A percentile compares a stretch with the other conserved stretches of the same genome.
These are phyloP conservation scores for Epizoanthus scotinus DNA, from an alignment of 92 coral and sea anemone species.

Conservation along the genomic window DNA sequence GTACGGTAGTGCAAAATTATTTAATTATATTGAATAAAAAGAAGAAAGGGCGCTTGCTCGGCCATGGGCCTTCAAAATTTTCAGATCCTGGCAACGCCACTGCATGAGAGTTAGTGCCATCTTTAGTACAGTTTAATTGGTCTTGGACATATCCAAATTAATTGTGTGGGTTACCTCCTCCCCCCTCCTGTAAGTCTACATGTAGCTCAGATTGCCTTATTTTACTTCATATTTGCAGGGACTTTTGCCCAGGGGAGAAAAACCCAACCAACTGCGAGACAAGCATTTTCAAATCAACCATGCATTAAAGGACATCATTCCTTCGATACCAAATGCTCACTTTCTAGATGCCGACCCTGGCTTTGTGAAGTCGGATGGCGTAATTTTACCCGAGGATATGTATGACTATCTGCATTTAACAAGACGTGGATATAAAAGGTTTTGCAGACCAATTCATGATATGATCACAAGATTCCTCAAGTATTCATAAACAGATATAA, in stretches of 20 bases:
- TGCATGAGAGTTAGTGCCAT: no score
- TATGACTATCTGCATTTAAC: constrained; percentile 88
- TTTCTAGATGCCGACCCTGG: constrained; percentile 95
- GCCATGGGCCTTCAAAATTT: no score
- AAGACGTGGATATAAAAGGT: constrained; percentile 74
- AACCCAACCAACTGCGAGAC: constrained; percentile 89
- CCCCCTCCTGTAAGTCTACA: no score
- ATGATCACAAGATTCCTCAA: constrained; percentile 77
- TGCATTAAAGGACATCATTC: constrained; percentile 63
- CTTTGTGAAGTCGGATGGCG: constrained; percentile 80
- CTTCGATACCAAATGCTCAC: constrained; percentile 76
- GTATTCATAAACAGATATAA: constrained; percentile 43
- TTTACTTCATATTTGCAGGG: constrained; percentile 53
- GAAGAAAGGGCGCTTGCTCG: no score
- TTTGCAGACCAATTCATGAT: constrained; percentile 68
- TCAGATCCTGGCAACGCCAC: no score
- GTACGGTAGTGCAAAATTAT: no score
- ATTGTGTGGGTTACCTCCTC: not conserved
- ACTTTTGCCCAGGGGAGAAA: constrained; percentile 89
- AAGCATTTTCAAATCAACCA: constrained; percentile 90
- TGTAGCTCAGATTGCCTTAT: not conserved
- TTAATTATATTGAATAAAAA: no score
- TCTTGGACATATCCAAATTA: no score
- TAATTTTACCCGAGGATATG: constrained; percentile 86
- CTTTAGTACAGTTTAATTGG: no score